Base-by-base conservation (phyloP, 2,797 vertebrate genomes). In the Pempheris klunzingeri region DNA sequence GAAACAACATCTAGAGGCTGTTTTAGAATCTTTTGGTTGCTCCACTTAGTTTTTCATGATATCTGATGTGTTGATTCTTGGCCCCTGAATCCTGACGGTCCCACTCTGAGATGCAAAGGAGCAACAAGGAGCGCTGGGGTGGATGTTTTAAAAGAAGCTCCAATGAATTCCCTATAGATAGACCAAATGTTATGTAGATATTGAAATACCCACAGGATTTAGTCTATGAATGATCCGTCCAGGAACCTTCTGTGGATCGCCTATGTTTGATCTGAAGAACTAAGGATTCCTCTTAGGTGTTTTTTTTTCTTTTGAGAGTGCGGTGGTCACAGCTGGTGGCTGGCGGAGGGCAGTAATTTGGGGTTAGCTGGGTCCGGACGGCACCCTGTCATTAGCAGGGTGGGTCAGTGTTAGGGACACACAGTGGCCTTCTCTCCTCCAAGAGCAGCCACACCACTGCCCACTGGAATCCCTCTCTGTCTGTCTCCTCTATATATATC, bases 371-470 rank as follows among this genome's bases (percentile, higher is more conserved):
- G 78, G 83, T 81, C 86, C 74, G 85, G 84, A 87, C 88, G 71
- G 92, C 88, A 93, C 91, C 91, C 92, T 94, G 87, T 94, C 92
- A 95, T 95, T 95, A 95, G 88, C 86, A 90, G 92, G 91, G 92
- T 75, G 90, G 92, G 90, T 92, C 92, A 90, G 88, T 53, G 87
- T 85, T 72, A 83, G 83, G 87, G 85, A 89, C 91, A 93, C 92
- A 94, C 88, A 90, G 86, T 69, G 79, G 86, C 90, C 88, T 81
- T 92, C 87, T 92, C 88, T 92, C 80, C 86, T 91, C 82, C 83
- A 80, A 44, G 78, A 54, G 58, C 82, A 75, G 89, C 93, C 93
- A 84, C 92, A 92, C 69, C 69, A 77, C 84, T 90, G 86, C 76
- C 90, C 88, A 77, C 93, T 93, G 92, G 91, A 93, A 93, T 94